phyloP scores from a whole-genome alignment of 1,140 invertebrate genomes.

The Drosophila sproati region DNA sequence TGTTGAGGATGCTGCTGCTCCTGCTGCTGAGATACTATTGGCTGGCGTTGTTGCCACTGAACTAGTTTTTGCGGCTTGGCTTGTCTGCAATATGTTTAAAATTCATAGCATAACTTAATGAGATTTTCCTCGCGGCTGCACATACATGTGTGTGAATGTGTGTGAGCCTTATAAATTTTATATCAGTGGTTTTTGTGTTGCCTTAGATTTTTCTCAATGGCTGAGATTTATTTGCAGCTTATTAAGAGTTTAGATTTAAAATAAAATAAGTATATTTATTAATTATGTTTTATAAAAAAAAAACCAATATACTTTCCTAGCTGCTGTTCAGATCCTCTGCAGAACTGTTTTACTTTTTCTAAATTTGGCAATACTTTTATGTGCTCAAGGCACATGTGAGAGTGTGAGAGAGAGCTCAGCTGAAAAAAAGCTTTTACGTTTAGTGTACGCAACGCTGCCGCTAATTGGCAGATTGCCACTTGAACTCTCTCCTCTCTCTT shows the following conservation, averaged over 20 bases:
- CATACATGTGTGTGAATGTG: slow-evolving; percentile 15
- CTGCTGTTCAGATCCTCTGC: slow-evolving; percentile 27
- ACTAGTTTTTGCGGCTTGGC: slow-evolving; percentile 52
- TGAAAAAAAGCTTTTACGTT: slow-evolving; percentile 51
- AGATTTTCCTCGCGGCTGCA: slow-evolving; percentile 69
- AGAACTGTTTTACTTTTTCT: slow-evolving; percentile 8
- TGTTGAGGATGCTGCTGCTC: slow-evolving; percentile 47
- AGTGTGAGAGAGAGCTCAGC: slow-evolving; percentile 3
- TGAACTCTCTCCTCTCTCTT: background rate
- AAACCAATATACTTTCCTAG: background rate
- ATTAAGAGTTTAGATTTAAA: too few species aligned
- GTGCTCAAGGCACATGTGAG: background rate
- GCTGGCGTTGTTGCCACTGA: slow-evolving; percentile 53
- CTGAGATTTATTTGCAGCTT: slow-evolving; percentile 4
- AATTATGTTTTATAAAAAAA: background rate
- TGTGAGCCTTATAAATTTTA: slow-evolving; percentile 65
- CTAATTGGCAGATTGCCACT: slow-evolving; percentile 54
- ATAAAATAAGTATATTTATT: too few species aligned
- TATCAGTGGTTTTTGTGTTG: slow-evolving; percentile 71
- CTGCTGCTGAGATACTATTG: slow-evolving; percentile 64
- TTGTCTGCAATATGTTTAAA: slow-evolving; percentile 77
- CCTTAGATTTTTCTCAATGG: slow-evolving; percentile 60
- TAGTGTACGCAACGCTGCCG: slow-evolving; percentile 44
- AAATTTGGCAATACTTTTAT: slow-evolving; percentile 31
- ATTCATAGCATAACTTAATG: slow-evolving; percentile 78